Evolutionary conservation across 2,113 vertebrate genomes (phyloP).

Genomic region (Triplophysa rosa): DNA sequence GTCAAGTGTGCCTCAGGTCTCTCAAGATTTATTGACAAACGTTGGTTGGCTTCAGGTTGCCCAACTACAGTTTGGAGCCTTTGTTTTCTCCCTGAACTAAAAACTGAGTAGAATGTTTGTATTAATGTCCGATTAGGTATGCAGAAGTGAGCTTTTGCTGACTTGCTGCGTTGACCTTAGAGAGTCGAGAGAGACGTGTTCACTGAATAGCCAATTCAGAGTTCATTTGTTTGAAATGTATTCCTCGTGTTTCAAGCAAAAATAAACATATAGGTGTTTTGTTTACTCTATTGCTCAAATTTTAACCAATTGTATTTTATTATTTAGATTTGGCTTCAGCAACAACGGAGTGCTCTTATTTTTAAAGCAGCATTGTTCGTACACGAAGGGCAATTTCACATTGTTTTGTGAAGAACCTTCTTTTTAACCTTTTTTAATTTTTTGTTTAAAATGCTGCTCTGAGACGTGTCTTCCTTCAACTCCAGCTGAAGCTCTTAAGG

Average conservation of each 20-base stretch:
- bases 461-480: conserved; percentile 25
- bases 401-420: neutral
- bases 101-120: conserved; percentile 11
- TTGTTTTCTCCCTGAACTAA: neutral
- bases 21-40: conserved; percentile 24
- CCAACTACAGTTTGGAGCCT: neutral
- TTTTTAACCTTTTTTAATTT: conserved; percentile 48
- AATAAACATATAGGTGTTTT: neutral
- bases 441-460: conserved; percentile 39
- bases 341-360: neutral
- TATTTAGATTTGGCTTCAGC: neutral
- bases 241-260: conserved; percentile 9
- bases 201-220: conserved; percentile 31
- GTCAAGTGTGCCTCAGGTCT: neutral
- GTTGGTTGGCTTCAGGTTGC: neutral
- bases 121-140: conserved; percentile 35
- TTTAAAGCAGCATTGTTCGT: neutral
- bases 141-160: conserved; percentile 26
- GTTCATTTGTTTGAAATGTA: neutral
- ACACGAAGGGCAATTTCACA: neutral
- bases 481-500: conserved; percentile 46
- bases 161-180: conserved; percentile 34
- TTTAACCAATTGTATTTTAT: neutral
- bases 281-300: neutral
- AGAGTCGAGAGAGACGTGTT: conserved; percentile 20